phyloP scores from a whole-genome alignment of 1,140 invertebrate species.

The Ephestia elutella region DNA sequence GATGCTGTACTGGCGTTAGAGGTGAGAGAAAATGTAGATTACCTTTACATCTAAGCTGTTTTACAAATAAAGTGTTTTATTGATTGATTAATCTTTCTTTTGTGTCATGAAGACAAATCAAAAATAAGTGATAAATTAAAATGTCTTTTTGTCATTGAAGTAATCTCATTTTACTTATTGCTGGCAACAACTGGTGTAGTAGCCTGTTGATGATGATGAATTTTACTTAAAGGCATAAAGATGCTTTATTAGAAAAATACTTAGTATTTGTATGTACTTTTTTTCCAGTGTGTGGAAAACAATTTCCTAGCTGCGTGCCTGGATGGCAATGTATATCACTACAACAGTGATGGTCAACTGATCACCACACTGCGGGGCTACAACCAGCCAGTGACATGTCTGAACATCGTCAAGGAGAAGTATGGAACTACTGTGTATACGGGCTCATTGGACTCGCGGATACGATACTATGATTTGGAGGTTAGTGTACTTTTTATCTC shows the following conservation, averaged over 20 bases:
- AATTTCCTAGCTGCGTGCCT: constrained; percentile 73
- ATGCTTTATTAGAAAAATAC: too few species aligned
- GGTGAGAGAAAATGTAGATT: constrained; percentile 40
- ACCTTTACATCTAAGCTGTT: too few species aligned
- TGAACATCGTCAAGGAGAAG: constrained; percentile 67
- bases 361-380: constrained; percentile 64
- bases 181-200: too few species aligned
- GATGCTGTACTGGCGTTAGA: constrained; percentile 65
- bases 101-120: too few species aligned
- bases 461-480: constrained; percentile 76
- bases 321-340: constrained; percentile 76
- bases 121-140: too few species aligned
- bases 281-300: constrained; percentile 62
- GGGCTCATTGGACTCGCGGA: constrained; percentile 76
- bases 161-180: too few species aligned
- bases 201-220: too few species aligned
- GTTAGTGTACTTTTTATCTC: constrained; percentile 33
- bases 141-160: too few species aligned
- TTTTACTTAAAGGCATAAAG: too few species aligned
- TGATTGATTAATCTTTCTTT: background rate
- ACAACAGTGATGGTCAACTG: constrained; percentile 65
- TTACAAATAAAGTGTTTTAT: background rate
- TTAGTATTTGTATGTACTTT: too few species aligned
- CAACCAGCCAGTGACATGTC: constrained; percentile 76
- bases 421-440: constrained; percentile 75